Evolutionary conservation across 2,113 vertebrate genomes (phyloP), one percentile per base, ranked within the genome.

Genomic region (Pholis gunnellus): DNA sequence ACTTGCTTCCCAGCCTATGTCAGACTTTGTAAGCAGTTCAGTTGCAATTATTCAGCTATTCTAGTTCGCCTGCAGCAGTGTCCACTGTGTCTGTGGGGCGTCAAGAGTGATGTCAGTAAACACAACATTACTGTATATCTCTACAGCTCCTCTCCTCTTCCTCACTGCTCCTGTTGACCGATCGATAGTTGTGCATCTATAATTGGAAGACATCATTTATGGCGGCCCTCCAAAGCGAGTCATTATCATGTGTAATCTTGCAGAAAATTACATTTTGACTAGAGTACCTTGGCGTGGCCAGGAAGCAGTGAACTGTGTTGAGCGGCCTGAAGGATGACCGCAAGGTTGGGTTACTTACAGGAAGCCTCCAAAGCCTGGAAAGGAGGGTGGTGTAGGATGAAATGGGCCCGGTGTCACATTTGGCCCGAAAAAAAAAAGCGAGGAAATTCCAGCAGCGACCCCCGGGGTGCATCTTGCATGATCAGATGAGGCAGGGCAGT

Each of bases 171-270:
- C 80, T 86, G 85, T 85, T 95, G 93, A 94, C 83, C 84, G 94
- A 96, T 96, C 85, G 57, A 91, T 96, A 95, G 90, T 94, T 94
- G 93, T 93, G 95, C 96, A 95, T 96, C 94, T 93, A 87, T 94
- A 86, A 29, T 95, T 94, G 91, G 93, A 92, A 91, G 92, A 90
- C 94, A 95, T 95, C 91, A 87, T 94, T 94, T 91, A 90, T 92
- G 92, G 92, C 82, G 20, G 71, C 84, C 94, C 89, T 86, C 88
- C 94, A 94, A 95, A 91, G 57, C 95, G 92, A 93, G 94, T 95
- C 96, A 96, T 96, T 96, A 95, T 89, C 93, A 94, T 92, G 90
- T 92, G 90, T 93, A 93, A 94, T 94, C 92, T 93, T 89, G 93
- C 92, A 93, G 92, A 93, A 93, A 93, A 94, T 92, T 90, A 88